Conservation (phyloP, 2,113 vertebrate genomes). For the Anguilla rostrata region DNA sequence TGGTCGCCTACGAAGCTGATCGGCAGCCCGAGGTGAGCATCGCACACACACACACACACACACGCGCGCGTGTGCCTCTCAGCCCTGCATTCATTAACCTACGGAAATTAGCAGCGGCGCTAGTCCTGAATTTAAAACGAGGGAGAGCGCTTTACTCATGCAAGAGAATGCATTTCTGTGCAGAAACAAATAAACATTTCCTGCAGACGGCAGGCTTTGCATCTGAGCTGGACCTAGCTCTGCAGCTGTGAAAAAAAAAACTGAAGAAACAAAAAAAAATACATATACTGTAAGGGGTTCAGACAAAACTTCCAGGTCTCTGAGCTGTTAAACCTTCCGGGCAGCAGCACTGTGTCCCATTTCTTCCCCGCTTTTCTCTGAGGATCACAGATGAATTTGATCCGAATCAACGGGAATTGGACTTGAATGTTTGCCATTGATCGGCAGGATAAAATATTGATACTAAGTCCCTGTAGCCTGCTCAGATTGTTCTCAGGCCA, state of each 20-base stretch:
- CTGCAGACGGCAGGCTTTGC: not conserved
- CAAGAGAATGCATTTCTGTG: not conserved
- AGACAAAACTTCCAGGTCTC: not conserved
- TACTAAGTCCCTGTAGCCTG: not conserved
- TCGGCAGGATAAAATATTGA: not conserved
- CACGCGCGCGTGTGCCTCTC: not conserved
- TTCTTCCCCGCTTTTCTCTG: not conserved
- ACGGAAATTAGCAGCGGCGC: constrained; percentile 12
- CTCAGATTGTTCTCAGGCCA: not conserved
- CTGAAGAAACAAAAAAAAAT: too few species aligned
- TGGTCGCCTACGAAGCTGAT: constrained; percentile 7
- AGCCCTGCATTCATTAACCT: constrained; percentile 16
- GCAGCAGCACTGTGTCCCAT: not conserved
- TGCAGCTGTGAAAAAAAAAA: not conserved
- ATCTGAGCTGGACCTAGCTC: not conserved
- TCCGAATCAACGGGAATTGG: not conserved
- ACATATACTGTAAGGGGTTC: too few species aligned
- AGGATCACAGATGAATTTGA: not conserved
- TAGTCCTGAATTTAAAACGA: constrained; percentile 25
- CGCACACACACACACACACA: too few species aligned
- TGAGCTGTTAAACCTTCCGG: not conserved
- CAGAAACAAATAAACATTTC: not conserved
- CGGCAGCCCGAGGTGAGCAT: constrained; percentile 14
- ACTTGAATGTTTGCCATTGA: not conserved
- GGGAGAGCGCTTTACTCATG: not conserved